Evolutionary conservation across 2,888 invertebrate species (phyloP).

Genomic region (Isotomurus palustris): DNA sequence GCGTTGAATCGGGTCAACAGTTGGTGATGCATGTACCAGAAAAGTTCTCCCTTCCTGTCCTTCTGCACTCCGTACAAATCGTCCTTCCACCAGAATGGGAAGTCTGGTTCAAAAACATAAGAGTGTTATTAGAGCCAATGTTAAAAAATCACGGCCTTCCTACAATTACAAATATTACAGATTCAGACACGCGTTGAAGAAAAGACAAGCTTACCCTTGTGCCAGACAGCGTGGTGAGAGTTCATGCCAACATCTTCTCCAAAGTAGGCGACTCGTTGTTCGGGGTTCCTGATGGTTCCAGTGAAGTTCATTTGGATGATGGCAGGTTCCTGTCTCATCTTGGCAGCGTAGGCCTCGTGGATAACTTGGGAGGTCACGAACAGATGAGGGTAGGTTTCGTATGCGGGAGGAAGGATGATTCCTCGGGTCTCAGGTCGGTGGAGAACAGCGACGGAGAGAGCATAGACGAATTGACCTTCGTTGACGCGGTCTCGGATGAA

Average conservation of each 20-base stretch:
- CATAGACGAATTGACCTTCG: constrained; percentile 48
- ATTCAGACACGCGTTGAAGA: too few relatives aligned
- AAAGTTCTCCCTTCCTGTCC: constrained; percentile 48
- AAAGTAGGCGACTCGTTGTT: constrained; percentile 48
- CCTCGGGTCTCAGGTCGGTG: constrained; percentile 44
- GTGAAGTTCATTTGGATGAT: constrained; percentile 47
- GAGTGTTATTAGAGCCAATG: too few relatives aligned
- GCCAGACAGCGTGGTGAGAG: constrained; percentile 48
- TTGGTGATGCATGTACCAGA: constrained; percentile 47
- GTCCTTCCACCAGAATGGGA: constrained; percentile 48
- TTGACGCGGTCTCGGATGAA: constrained; percentile 49
- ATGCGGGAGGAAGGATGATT: constrained; percentile 46
- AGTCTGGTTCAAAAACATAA: too few relatives aligned
- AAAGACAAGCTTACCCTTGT: too few relatives aligned
- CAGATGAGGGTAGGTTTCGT: constrained; percentile 47
- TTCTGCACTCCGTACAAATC: constrained; percentile 40
- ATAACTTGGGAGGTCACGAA: constrained; percentile 47
- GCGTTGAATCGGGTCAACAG: constrained; percentile 40
- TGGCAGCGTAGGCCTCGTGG: constrained; percentile 44
- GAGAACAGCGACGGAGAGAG: constrained; percentile 46
- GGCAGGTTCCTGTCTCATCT: constrained; percentile 43
- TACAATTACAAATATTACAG: too few relatives aligned
- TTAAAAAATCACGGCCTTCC: too few relatives aligned
- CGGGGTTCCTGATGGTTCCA: constrained; percentile 46
- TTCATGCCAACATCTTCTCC: constrained; percentile 54